Evolutionary conservation across 2,888 invertebrate species (phyloP).

Genomic region (Prosopocoilus inquinatus): DNA sequence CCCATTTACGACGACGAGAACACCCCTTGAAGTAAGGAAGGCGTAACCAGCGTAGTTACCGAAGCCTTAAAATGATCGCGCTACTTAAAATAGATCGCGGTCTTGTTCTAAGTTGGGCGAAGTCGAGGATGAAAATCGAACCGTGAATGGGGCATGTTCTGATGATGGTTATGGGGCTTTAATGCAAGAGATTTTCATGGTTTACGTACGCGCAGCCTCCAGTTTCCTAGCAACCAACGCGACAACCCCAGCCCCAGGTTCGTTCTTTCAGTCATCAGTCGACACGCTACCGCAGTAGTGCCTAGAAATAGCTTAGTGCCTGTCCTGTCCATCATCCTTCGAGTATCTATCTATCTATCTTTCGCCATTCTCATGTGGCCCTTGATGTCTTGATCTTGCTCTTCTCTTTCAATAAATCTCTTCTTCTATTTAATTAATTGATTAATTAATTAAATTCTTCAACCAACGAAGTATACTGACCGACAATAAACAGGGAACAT

Average conservation of each 20-base stretch:
- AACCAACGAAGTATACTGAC: constrained; percentile 27
- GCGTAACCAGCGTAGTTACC: not conserved
- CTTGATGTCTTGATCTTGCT: constrained; percentile 16
- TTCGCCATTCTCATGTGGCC: constrained; percentile 22
- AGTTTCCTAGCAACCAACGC: constrained; percentile 37
- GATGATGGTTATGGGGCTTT: too few species aligned
- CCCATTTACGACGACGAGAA: not conserved
- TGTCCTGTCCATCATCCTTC: constrained; percentile 14
- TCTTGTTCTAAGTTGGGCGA: not conserved
- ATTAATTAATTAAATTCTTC: too few species aligned
- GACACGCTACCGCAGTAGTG: constrained; percentile 39
- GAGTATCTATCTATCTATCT: constrained; percentile 25
- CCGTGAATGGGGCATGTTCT: too few species aligned
- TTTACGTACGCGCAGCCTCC: constrained; percentile 35
- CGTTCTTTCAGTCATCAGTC: constrained; percentile 30
- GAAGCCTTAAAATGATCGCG: not conserved
- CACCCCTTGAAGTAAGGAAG: not conserved
- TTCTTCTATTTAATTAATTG: constrained; percentile 14
- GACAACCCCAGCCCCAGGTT: constrained; percentile 34
- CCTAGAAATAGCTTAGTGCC: constrained; percentile 36
- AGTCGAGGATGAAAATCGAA: not conserved
- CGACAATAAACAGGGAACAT: constrained; percentile 37
- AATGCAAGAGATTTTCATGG: not conserved
- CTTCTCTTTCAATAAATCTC: constrained; percentile 16
- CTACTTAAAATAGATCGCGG: not conserved